Base-by-base conservation (phyloP, 1,140 invertebrate species). In the Panagrolaimus sp. region DNA sequence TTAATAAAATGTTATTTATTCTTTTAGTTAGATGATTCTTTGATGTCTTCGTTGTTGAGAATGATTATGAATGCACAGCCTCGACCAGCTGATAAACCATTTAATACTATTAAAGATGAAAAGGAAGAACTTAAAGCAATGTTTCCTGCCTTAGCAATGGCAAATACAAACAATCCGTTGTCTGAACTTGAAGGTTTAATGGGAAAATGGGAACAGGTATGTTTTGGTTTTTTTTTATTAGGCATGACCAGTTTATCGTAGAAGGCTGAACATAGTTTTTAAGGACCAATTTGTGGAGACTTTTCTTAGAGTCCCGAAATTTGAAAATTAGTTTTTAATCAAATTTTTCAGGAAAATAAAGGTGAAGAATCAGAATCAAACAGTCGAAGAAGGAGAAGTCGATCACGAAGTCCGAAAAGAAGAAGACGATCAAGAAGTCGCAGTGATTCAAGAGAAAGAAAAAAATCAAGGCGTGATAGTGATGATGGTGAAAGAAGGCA, bases 121-220 rank as follows among this genome's bases (percentile, higher is more conserved):
- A 82, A 83, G 21, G 88, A 90, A 78, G 83, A 85, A 24, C 85
- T 93, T 52, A 88, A 89, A 48, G 84, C 87, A 67, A 90, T 92
- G 79, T 94, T 94, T 86, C 95, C 94, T 62, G 92, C 89, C 17
- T 84, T 98, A 38, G 91, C 93, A 0, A 85, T 96, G 62, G 91
- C 94, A 8, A 93, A 98, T 87, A 68, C 67, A 24, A 87, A 87
- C 3, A 77, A 77, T 44, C 81, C 84, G 46, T 71, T 96, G 91
- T 89, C 90, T 52, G 90, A 91, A 76, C 85, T 96, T 52, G 93
- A 96, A 85, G 90, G 91, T n/a, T 83, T 94, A 21, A 91, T 91
- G 12, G 91, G 91, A 0, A 64, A 73, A 63, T 58, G 52, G 52
- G 15, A 58, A 21, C 10, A 58, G 17, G 52, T 58, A 58, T 58